phyloP scores from a whole-genome alignment of 37 sponge, comb jelly and placozoan genomes.

The Crambe crambe region DNA sequence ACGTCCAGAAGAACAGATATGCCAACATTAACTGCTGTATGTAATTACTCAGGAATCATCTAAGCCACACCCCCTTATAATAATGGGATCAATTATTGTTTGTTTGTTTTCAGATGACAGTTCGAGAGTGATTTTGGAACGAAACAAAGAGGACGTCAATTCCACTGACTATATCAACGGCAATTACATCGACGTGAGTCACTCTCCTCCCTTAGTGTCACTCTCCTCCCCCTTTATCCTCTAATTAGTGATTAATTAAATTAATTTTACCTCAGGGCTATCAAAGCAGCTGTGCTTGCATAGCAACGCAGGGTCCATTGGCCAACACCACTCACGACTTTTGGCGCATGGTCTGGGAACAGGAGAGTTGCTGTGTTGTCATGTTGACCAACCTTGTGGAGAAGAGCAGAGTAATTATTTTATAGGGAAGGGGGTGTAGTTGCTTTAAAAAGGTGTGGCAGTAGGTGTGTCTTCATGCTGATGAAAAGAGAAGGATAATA shows the following conservation, averaged over 20 bases:
- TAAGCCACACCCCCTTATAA: no score
- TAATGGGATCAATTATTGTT: no score
- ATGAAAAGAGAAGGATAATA: neutral
- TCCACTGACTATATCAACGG: constrained; percentile 87
- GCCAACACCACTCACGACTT: constrained; percentile 70
- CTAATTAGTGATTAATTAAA: neutral
- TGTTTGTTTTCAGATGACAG: constrained; percentile 56
- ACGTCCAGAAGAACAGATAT: constrained; percentile 80
- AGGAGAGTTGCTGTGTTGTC: constrained; percentile 55
- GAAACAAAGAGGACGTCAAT: constrained; percentile 27
- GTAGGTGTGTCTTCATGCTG: neutral
- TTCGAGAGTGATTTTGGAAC: constrained; percentile 42
- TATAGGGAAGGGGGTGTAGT: neutral
- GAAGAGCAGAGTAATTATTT: constrained; percentile 56
- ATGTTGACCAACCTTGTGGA: constrained; percentile 84
- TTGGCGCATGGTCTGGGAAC: constrained; percentile 86
- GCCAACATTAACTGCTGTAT: constrained; percentile 84
- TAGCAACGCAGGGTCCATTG: constrained; percentile 78
- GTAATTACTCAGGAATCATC: neutral
- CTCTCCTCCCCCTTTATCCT: neutral
- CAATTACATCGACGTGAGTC: constrained; percentile 81
- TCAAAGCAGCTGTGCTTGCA: constrained; percentile 28
- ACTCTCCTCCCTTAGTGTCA: neutral
- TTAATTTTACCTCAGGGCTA: constrained; percentile 46
- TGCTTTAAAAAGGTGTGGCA: neutral